Evolutionary conservation across 2,797 vertebrate species (phyloP).

Genomic region (Acrocephalus scirpaceus): DNA sequence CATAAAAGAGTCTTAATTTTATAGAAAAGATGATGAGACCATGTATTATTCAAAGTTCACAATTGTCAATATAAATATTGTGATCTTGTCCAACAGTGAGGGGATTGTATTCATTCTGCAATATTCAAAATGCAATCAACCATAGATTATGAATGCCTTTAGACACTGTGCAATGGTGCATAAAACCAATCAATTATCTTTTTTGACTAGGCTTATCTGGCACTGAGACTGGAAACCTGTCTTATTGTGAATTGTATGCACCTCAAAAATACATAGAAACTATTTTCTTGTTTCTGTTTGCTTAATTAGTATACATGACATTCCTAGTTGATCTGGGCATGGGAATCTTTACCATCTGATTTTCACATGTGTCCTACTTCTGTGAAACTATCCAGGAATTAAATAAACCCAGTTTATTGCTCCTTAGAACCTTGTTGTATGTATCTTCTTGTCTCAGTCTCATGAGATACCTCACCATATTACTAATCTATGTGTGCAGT

Average conservation of each 20-base stretch:
- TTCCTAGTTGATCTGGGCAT: constrained; percentile 40
- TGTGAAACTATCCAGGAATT: constrained; percentile 13
- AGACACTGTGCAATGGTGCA: constrained; percentile 38
- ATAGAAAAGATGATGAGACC: constrained; percentile 2
- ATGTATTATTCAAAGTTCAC: constrained; percentile 35
- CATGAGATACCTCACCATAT: not conserved
- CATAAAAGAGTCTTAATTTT: constrained; percentile 36
- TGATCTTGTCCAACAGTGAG: constrained; percentile 49
- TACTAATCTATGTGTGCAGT: not conserved
- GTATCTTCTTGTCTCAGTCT: not conserved
- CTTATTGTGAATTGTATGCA: constrained; percentile 62
- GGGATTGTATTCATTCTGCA: constrained; percentile 55
- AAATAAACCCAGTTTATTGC: not conserved
- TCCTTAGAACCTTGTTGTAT: not conserved
- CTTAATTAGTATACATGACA: constrained; percentile 72
- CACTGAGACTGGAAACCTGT: constrained; percentile 66
- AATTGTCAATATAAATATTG: constrained; percentile 56
- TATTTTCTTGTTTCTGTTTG: constrained; percentile 67
- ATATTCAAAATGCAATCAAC: constrained; percentile 51
- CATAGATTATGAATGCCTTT: constrained; percentile 60
- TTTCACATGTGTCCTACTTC: constrained; percentile 53
- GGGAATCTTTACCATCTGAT: constrained; percentile 54
- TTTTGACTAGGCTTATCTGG: constrained; percentile 50
- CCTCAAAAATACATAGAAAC: constrained; percentile 66
- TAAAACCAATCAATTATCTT: constrained; percentile 68